A percentile compares a stretch with the other conserved stretches of the same genome.
Conservation (phyloP, 2,113 vertebrate genomes). For the Lepus europaeus region DNA sequence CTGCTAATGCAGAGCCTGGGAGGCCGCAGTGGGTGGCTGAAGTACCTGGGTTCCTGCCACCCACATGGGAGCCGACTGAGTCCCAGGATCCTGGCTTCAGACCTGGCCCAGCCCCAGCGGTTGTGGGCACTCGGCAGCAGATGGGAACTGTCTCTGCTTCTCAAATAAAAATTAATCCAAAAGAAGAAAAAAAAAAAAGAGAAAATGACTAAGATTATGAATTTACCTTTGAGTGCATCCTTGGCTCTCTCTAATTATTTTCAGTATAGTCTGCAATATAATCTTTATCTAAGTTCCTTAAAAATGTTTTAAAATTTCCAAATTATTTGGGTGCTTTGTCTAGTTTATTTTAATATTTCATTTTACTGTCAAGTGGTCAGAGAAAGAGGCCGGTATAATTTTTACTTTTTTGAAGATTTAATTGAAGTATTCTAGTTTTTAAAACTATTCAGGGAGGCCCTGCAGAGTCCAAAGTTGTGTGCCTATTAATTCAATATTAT, state of each 20-base stretch:
- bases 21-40: no score
- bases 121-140: no score
- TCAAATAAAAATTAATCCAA: no score
- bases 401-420: conserved; percentile 23
- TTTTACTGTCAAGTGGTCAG: conserved; percentile 31
- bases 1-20: no score
- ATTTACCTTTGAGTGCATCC: conserved; percentile 51
- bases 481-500: conserved; percentile 21
- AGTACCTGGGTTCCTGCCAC: no score
- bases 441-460: background rate
- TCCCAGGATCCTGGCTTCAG: no score
- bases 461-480: background rate
- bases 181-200: background rate
- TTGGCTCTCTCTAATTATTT: conserved; percentile 44
- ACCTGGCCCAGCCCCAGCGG: no score
- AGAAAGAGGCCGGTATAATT: background rate
- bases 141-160: no score
- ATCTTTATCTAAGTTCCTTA: conserved; percentile 38
- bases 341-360: conserved; percentile 6
- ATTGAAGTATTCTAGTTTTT: background rate
- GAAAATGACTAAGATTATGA: conserved; percentile 54
- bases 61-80: no score
- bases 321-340: conserved; percentile 5
- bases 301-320: conserved; percentile 39
- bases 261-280: background rate